A percentile compares a stretch with the other conserved stretches of the same genome.
Conservation (phyloP, 2,113 vertebrate genomes). For the Pungitius pungitius region DNA sequence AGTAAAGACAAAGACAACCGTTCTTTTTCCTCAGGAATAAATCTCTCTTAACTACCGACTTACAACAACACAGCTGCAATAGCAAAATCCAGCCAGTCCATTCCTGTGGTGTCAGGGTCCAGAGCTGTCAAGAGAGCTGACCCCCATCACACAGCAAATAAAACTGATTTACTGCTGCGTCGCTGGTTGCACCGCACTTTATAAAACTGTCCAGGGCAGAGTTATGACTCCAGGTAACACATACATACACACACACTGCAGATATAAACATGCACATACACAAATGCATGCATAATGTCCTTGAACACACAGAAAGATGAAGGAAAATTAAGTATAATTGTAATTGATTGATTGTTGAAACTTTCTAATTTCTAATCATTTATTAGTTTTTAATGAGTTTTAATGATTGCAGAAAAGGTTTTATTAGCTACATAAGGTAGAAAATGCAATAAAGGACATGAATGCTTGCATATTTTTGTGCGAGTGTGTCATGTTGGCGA, state of each 20-base stretch:
- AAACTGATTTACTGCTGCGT: slow-evolving; percentile 78
- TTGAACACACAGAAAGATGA: slow-evolving; percentile 30
- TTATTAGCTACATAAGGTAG: neutral
- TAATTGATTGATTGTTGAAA: slow-evolving; percentile 12
- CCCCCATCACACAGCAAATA: slow-evolving; percentile 78
- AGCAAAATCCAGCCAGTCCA: slow-evolving; percentile 70
- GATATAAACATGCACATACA: slow-evolving; percentile 42
- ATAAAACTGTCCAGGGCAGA: slow-evolving; percentile 79
- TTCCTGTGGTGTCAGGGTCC: slow-evolving; percentile 73
- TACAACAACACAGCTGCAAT: slow-evolving; percentile 77
- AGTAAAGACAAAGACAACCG: slow-evolving; percentile 27
- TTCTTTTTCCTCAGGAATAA: slow-evolving; percentile 62
- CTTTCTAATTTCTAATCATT: neutral
- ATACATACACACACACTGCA: slow-evolving; percentile 51
- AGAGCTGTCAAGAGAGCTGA: slow-evolving; percentile 75
- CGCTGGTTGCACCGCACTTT: slow-evolving; percentile 72
- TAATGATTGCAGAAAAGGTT: neutral
- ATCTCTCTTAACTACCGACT: slow-evolving; percentile 58
- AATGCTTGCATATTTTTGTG: neutral
- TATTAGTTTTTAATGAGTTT: too few relatives aligned
- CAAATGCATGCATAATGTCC: slow-evolving; percentile 21
- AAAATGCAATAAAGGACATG: neutral
- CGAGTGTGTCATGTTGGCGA: slow-evolving; percentile 44
- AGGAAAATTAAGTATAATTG: slow-evolving; percentile 30
- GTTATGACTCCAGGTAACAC: slow-evolving; percentile 72